Base-by-base conservation (phyloP, 2,888 invertebrate genomes). In the Tupiocoris notatus region DNA sequence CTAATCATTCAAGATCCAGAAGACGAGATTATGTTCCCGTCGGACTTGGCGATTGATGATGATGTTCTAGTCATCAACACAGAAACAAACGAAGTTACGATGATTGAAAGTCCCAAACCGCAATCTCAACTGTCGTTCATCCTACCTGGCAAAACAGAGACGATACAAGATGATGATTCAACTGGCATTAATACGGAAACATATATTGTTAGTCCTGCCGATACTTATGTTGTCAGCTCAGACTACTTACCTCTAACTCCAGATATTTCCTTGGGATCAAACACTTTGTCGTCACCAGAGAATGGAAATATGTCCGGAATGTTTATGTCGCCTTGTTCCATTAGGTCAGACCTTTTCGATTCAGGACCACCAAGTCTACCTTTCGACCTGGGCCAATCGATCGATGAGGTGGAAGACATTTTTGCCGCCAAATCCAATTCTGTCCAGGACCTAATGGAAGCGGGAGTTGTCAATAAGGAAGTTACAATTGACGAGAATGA, bases 41-140 rank as follows among this genome's bases (percentile, higher is more conserved):
- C 18, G 75, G 61, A 54, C 68, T 23, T 17, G 75, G 77, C 22
- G 65, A 25, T 64, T 1, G 80, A 81, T 22, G 84, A 84, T 73
- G 87, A 86, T 79, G 82, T 87, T 56, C 81, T 87, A 39, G 81
- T 86, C 54, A 84, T 87, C 25, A 85, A 87, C 79, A 86, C 85
- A 0, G 83, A 83, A 79, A 86, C 86, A 0, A 86, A 87, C 79
- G 83, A 85, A 80, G 86, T 85, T 58, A 83, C 84, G 20, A 80
- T 87, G 1, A 80, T 85, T 0, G 84, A 85, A 78, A 80, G 79
- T 58, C 79, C 79, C 6, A 77, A 76, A 65, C 82, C 82, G 1
- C 81, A 81, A 68, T 80, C 81, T 16, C 81, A 82, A 66, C 75
- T 82, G 22, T 82, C 82, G 3, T 82, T 82, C 76, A 79, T 81